phyloP scores from a whole-genome alignment of 2,797 vertebrate species.

The Prunella strophiata region DNA sequence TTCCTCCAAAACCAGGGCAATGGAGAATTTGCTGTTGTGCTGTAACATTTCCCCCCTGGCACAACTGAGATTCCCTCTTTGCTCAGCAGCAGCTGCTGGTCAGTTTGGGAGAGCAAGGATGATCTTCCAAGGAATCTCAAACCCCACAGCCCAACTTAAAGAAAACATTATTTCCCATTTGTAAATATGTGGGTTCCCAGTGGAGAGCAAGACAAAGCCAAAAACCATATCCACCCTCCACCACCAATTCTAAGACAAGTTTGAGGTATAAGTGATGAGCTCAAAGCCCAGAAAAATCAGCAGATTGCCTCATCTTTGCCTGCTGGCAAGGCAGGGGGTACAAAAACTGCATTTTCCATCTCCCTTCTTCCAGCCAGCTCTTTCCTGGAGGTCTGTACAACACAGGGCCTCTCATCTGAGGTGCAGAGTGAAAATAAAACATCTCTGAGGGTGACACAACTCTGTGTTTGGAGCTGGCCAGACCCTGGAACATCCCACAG shows the following conservation, averaged over 20 bases:
- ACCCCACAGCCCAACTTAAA: not conserved
- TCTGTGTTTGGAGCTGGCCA: not conserved
- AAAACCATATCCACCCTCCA: not conserved
- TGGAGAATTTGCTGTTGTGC: not conserved
- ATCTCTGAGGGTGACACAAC: not conserved
- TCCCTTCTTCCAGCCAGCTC: not conserved
- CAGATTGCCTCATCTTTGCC: not conserved
- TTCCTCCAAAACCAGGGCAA: constrained; percentile 32
- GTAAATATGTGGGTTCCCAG: not conserved
- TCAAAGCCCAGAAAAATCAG: not conserved
- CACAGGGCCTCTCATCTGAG: not conserved
- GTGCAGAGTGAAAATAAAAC: not conserved
- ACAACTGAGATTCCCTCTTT: not conserved
- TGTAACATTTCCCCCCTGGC: accelerated
- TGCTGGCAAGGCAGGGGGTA: not conserved
- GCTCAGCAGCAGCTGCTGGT: not conserved
- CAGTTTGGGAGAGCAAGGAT: not conserved
- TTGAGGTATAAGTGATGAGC: not conserved
- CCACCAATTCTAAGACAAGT: not conserved
- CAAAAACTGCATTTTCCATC: not conserved
- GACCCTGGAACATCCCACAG: not conserved
- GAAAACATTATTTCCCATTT: not conserved
- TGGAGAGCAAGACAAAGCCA: not conserved
- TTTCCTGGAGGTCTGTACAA: not conserved
- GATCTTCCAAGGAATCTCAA: not conserved